These are phyloP conservation scores for Gorsachius goisagi DNA, from an alignment of 2,113 vertebrate genomes.

Conservation along the genomic window DNA sequence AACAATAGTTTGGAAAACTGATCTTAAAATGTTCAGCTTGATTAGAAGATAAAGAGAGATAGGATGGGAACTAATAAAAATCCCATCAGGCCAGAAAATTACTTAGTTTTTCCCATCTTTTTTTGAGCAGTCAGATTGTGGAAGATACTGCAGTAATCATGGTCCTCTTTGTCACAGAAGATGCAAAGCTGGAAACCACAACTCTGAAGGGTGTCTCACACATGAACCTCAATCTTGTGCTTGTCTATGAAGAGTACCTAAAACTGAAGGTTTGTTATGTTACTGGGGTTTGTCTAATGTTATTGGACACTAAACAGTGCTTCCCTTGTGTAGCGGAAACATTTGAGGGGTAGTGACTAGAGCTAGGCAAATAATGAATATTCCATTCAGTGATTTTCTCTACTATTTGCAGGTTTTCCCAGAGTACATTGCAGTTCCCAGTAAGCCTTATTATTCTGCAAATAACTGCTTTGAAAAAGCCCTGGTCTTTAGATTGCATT, in stretches of 20 bases:
- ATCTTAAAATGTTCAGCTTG: neutral
- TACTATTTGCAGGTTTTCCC: neutral
- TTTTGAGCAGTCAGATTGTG: neutral
- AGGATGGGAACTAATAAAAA: neutral
- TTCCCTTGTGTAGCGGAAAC: neutral
- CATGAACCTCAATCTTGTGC: accelerated
- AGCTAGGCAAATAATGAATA: constrained; percentile 25
- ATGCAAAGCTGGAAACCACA: neutral
- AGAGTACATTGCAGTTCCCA: neutral
- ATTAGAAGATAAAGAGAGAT: neutral
- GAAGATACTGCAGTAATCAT: neutral
- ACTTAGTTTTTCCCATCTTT: neutral
- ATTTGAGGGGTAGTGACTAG: neutral
- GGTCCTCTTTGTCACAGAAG: neutral
- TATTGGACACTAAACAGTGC: neutral
- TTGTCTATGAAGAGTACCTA: neutral
- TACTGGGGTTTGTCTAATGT: neutral
- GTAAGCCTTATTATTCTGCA: constrained; percentile 43
- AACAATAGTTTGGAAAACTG: neutral
- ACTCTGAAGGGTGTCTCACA: neutral
- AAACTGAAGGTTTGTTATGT: neutral
- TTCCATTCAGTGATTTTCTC: neutral
- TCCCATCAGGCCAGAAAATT: neutral
- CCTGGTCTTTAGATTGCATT: constrained; percentile 27
- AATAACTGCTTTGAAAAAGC: constrained; percentile 28